Evolutionary conservation across 2,113 vertebrate species (phyloP).

Genomic region (Willisornis vidua): DNA sequence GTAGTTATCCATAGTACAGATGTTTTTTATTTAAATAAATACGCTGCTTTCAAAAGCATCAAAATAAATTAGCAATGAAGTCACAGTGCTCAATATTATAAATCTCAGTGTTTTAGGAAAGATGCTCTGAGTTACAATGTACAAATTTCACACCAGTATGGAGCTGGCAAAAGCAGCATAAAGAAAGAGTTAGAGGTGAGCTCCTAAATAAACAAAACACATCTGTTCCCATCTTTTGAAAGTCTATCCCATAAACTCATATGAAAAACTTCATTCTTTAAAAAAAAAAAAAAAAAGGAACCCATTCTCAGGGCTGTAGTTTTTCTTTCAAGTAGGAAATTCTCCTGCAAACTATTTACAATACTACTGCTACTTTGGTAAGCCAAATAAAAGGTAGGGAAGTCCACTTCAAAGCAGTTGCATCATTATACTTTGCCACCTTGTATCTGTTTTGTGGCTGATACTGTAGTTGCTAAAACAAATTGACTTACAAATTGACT

Average conservation of each 20-base stretch:
- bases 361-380: background rate
- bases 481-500: background rate
- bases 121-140: background rate
- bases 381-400: background rate
- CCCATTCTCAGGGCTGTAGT: background rate
- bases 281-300: background rate
- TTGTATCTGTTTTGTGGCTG: background rate
- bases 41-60: background rate
- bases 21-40: background rate
- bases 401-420: background rate
- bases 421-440: background rate
- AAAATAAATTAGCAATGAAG: background rate
- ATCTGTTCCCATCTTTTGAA: background rate
- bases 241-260: background rate
- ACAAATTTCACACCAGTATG: background rate
- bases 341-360: background rate
- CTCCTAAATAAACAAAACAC: background rate
- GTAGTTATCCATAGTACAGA: background rate
- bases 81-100: background rate
- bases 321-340: background rate
- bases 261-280: background rate
- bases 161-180: background rate
- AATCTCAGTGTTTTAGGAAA: background rate
- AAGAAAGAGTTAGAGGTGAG: background rate
- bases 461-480: background rate